Evolutionary conservation across 2,113 vertebrate species (phyloP).

Genomic region (Cyprinodon tularosa): DNA sequence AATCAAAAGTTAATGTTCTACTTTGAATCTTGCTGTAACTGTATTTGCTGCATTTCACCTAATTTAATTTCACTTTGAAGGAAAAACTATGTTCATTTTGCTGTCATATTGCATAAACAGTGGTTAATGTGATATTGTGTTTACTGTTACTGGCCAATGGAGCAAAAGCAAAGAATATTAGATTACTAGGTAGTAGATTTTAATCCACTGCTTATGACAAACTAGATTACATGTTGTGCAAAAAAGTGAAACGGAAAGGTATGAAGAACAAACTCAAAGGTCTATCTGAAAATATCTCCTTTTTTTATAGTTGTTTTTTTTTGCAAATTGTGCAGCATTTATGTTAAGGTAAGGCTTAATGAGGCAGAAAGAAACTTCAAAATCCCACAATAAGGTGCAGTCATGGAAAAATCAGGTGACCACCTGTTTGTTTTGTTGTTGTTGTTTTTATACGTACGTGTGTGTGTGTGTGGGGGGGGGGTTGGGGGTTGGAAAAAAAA

Average conservation of each 20-base stretch:
- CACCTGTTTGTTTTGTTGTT: too few relatives aligned
- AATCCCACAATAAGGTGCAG: slow-evolving; percentile 18
- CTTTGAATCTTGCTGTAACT: neutral
- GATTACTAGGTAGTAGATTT: neutral
- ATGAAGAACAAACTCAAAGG: slow-evolving; percentile 2
- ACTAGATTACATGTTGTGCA: neutral
- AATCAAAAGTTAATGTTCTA: neutral
- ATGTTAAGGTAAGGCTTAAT: slow-evolving; percentile 25
- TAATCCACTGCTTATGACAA: neutral
- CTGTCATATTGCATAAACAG: neutral
- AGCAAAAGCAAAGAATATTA: neutral
- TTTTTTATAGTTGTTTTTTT: neutral
- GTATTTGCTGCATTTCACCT: neutral
- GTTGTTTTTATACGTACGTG: too few relatives aligned
- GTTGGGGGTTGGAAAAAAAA: neutral
- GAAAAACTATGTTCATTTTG: neutral
- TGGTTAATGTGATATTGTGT: neutral
- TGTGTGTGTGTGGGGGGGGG: too few relatives aligned
- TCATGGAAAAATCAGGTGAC: too few relatives aligned
- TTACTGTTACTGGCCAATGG: neutral
- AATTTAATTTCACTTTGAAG: neutral
- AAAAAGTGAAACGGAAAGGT: neutral
- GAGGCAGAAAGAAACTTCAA: slow-evolving; percentile 13
- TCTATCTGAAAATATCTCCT: slow-evolving; percentile 26
- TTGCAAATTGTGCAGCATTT: slow-evolving; percentile 49